Percentiles rank a stretch among this genome's conserved stretches.
These are phyloP conservation scores for Rhadinocentrus ornatus DNA, from an alignment of 2,797 vertebrate species.

Conservation along the genomic window DNA sequence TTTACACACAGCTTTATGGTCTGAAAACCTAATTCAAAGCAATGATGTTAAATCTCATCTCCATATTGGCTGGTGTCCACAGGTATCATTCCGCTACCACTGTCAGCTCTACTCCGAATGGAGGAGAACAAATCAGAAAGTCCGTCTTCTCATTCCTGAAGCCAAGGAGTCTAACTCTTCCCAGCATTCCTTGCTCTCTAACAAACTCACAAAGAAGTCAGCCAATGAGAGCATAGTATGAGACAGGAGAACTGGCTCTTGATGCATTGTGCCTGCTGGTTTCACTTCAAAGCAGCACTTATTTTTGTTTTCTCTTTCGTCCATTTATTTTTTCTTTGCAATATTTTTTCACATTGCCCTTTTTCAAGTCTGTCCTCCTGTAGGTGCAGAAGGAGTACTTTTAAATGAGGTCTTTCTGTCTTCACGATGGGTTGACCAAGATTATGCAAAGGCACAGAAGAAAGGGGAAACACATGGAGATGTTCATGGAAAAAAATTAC, in stretches of 20 bases:
- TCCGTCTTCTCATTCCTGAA: constrained; percentile 89
- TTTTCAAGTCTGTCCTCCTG: constrained; percentile 13
- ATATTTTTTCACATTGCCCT: constrained; percentile 10
- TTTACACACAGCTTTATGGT: neutral
- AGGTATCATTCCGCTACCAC: constrained; percentile 98
- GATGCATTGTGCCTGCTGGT: constrained; percentile 21
- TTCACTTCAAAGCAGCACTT: constrained; percentile 58
- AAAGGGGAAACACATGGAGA: constrained; percentile 5
- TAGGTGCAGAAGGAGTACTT: constrained; percentile 15
- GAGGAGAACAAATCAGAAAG: constrained; percentile 95
- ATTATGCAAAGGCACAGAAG: constrained; percentile 41
- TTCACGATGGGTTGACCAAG: constrained; percentile 15
- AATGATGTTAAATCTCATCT: neutral
- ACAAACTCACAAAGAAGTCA: constrained; percentile 88
- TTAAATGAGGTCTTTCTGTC: constrained; percentile 15
- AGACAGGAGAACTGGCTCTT: constrained; percentile 63
- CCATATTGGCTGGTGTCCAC: constrained; percentile 13
- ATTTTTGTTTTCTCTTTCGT: constrained; percentile 39
- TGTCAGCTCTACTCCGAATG: constrained; percentile 97
- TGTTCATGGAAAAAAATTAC: no score
- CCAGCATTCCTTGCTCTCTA: constrained; percentile 88
- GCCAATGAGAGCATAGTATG: constrained; percentile 92
- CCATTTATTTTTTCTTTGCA: constrained; percentile 24
- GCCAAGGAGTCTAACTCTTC: constrained; percentile 81
- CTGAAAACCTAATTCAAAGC: fast-evolving